Evolutionary conservation across 2,888 invertebrate genomes (phyloP), one percentile per base, ranked within the genome.

Genomic region (Nemapogon koenigi): DNA sequence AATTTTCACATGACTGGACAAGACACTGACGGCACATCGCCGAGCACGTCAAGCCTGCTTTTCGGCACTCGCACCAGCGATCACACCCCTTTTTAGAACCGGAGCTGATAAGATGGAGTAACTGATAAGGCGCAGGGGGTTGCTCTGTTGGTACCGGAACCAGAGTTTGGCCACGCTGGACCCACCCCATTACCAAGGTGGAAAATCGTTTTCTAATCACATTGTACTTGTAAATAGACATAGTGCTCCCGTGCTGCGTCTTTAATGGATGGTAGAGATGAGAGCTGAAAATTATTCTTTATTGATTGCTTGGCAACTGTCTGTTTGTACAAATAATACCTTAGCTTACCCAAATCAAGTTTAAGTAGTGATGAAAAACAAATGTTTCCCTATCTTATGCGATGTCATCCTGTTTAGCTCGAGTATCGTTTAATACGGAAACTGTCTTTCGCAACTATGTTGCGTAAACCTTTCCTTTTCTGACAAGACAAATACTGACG

Each of bases 261-360:
- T 29, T 29, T 29, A 29, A 11, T 29, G n/a, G 29, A 11, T 29
- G 29, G 29, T n/a, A 29, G 11, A 29, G 29, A 14, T 4, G 29
- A 29, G n/a, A 29, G 29, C 29, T 29, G 29, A 29, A 29, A 29
- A 29, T 6, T 29, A 29, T 29, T 14, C 29, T 29, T 29, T 29
- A 29, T 29, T 8, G 29, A 8, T 29, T 29, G 29, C 22, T 22
- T 22, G 22, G 22, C 22, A 22, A 22, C 22, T 22, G 22, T 22
- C 22, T 22, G 22, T 22, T 22, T 22, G 10, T 7, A 7, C 22
- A 22, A 22, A 10, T 7, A 22, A 10, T 22, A 22, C 22, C 22
- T 22, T 22, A 22, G 22, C 10, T 22, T 10, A 22, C 10, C 22
- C 10, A 22, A 22, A 22, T 22, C 22, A 6, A 22, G 4, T 10